phyloP scores from a whole-genome alignment of 2,113 vertebrate genomes.

The Protobothrops flavoviridis region DNA sequence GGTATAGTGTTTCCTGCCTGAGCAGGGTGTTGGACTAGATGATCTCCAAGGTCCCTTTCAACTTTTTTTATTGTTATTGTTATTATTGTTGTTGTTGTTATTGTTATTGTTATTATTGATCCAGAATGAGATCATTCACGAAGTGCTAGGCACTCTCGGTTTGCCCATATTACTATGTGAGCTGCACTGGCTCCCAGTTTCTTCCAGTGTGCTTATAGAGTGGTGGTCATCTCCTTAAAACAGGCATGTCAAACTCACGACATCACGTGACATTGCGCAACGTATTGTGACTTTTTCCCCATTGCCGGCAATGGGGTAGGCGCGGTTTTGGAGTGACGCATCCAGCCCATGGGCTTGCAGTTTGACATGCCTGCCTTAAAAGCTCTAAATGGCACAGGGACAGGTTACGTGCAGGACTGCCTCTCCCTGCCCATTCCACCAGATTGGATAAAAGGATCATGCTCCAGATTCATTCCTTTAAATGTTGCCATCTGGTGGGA shows the following conservation, averaged over 20 bases:
- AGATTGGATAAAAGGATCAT: background rate
- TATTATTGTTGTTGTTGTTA: too few species aligned
- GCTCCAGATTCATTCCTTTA: background rate
- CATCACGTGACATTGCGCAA: too few species aligned
- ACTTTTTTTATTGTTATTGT: too few species aligned
- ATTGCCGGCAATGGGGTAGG: too few species aligned
- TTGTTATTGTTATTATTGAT: background rate
- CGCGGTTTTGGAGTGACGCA: too few species aligned
- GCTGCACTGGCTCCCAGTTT: background rate
- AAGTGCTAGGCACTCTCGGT: background rate
- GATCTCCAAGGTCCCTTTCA: too few species aligned
- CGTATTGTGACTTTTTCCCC: too few species aligned
- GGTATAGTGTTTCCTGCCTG: too few species aligned
- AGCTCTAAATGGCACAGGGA: background rate
- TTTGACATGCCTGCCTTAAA: background rate
- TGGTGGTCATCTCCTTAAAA: background rate
- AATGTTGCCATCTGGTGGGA: background rate
- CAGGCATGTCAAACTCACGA: too few species aligned
- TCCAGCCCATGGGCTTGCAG: too few species aligned
- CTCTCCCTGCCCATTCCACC: background rate
- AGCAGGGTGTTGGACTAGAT: too few species aligned
- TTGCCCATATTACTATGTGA: background rate
- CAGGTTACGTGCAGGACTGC: background rate
- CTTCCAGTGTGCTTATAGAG: background rate
- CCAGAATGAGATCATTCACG: background rate